Percentiles rank a stretch among this genome's conserved stretches.
These are phyloP conservation scores for Ligdia adustata DNA, from an alignment of 2,888 invertebrate species.

Conservation along the genomic window DNA sequence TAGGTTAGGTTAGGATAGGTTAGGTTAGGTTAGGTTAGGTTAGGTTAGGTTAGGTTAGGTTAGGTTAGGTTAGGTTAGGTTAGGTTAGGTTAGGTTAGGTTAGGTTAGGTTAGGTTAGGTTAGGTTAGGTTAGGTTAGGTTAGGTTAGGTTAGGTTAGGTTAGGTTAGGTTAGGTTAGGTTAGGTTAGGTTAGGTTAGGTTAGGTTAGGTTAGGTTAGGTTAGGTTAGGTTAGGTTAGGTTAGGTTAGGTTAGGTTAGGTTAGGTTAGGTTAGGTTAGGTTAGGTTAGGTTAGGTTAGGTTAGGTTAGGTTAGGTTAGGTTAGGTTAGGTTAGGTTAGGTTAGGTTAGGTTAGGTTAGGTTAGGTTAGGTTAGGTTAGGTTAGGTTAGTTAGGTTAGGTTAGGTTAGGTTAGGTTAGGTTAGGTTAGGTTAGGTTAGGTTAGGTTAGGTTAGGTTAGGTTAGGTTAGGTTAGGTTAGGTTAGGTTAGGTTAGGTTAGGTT, in stretches of 20 bases:
- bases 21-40: constrained; percentile 15
- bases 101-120: constrained; percentile 7
- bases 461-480: not conserved
- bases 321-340: constrained; percentile 8
- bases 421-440: not conserved
- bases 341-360: not conserved
- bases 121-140: constrained; percentile 5
- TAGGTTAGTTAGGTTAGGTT: not conserved
- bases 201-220: constrained; percentile 4
- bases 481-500: not conserved
- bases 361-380: not conserved
- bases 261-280: constrained; percentile 9
- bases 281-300: constrained; percentile 5
- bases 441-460: not conserved
- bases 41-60: constrained; percentile 12
- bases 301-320: constrained; percentile 8
- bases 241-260: constrained; percentile 8
- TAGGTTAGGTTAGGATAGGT: constrained; percentile 14
- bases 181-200: constrained; percentile 2
- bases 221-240: constrained; percentile 4
- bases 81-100: too few species aligned
- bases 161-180: constrained; percentile 3
- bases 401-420: not conserved
- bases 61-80: constrained; percentile 1
- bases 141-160: too few species aligned